A percentile compares a stretch with the other conserved stretches of the same genome.
These are phyloP conservation scores for Antennarius striatus DNA, from an alignment of 2,113 vertebrate species.

Conservation along the genomic window DNA sequence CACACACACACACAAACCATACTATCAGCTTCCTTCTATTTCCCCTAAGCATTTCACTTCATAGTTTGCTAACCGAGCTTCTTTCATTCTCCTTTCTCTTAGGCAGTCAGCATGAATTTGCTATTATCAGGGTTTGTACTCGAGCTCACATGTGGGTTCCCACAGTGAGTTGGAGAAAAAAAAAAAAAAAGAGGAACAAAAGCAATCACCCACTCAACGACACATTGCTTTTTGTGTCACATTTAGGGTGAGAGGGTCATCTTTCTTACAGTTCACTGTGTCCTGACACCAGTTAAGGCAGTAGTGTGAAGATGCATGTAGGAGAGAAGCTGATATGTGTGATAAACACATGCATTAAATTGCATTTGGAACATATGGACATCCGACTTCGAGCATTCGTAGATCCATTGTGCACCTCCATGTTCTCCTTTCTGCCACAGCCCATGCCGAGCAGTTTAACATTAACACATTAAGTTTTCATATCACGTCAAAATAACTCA, in stretches of 20 bases:
- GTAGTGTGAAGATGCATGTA: background rate
- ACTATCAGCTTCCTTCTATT: conserved; percentile 1
- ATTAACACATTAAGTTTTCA: no score
- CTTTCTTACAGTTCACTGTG: conserved; percentile 41
- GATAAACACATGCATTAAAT: no score
- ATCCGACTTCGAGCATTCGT: no score
- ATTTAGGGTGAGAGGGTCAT: conserved; percentile 53
- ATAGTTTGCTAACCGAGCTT: background rate
- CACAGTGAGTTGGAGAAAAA: conserved; percentile 19
- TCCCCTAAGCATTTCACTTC: background rate
- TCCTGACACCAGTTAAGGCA: conserved; percentile 29
- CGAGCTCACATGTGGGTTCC: conserved; percentile 45
- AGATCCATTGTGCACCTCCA: no score
- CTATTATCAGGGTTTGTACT: conserved; percentile 32
- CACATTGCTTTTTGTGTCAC: conserved; percentile 43
- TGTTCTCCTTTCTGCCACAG: no score
- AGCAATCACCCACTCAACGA: conserved; percentile 41
- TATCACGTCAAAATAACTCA: no score
- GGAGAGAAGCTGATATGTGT: background rate
- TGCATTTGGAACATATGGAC: no score
- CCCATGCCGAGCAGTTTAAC: no score
- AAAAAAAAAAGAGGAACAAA: conserved; percentile 18
- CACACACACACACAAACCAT: background rate
- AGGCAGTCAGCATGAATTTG: conserved; percentile 7
- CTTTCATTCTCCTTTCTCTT: conserved; percentile 1